phyloP scores from a whole-genome alignment of 2,888 invertebrate species.

The Deilephila elpenor region DNA sequence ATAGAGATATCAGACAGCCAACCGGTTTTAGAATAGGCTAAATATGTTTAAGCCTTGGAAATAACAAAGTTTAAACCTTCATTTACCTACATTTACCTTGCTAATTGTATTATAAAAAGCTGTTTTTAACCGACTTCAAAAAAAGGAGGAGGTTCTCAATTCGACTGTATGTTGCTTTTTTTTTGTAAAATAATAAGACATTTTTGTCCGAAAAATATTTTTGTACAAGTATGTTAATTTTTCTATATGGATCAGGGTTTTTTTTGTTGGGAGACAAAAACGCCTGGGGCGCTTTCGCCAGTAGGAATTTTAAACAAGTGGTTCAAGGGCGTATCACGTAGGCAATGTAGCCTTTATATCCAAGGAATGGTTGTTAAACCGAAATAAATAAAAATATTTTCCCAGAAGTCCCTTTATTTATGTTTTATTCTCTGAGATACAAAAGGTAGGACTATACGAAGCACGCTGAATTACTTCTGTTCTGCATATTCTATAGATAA shows the following conservation, averaged over 20 bases:
- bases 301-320: background rate
- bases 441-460: background rate
- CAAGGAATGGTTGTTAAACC: conserved; percentile 6
- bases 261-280: background rate
- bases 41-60: too few relatives aligned
- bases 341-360: background rate
- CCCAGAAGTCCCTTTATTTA: background rate
- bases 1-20: too few relatives aligned
- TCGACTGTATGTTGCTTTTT: too few relatives aligned
- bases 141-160: too few relatives aligned
- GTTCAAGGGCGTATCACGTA: conserved; percentile 1
- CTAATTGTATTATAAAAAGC: background rate
- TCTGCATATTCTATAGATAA: background rate
- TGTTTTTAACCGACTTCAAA: too few relatives aligned
- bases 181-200: background rate
- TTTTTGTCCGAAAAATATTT: background rate
- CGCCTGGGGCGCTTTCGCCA: background rate
- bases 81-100: background rate
- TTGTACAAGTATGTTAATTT: background rate
- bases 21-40: too few relatives aligned
- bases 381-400: conserved; percentile 11
- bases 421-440: conserved; percentile 1
- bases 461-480: background rate
- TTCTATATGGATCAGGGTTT: background rate
- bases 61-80: too few relatives aligned